phyloP scores from a whole-genome alignment of 2,113 vertebrate genomes.

The Leptobrachium ailaonicum region DNA sequence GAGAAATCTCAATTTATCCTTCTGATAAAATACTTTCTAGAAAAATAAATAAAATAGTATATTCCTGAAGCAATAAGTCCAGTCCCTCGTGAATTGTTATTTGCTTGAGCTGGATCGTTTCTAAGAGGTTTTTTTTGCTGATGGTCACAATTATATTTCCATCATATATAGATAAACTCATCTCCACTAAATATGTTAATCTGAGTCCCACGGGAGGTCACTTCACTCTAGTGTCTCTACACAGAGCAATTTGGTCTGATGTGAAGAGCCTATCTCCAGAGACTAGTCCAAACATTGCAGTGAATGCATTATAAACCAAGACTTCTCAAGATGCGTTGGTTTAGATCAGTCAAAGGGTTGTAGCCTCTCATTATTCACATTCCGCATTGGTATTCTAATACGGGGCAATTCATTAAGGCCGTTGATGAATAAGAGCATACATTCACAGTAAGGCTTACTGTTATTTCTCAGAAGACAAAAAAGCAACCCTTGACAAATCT shows the following conservation, averaged over 20 bases:
- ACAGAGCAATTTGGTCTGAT: neutral
- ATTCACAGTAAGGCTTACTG: too few species aligned
- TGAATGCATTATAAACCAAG: too few species aligned
- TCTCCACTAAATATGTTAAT: neutral
- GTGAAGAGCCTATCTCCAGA: neutral
- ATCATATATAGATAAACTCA: neutral
- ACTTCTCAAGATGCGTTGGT: too few species aligned
- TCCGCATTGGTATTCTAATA: neutral
- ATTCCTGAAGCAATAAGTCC: too few species aligned
- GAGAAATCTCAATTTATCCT: too few species aligned
- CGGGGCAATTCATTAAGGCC: neutral
- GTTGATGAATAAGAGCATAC: neutral
- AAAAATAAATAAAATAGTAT: too few species aligned
- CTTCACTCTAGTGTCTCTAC: neutral
- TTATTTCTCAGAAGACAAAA: too few species aligned
- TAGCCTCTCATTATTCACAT: neutral
- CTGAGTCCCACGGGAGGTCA: neutral
- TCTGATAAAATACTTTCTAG: too few species aligned
- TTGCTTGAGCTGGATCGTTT: constrained; percentile 18
- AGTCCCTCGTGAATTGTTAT: constrained; percentile 1
- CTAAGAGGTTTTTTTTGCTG: neutral
- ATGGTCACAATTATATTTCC: constrained; percentile 28
- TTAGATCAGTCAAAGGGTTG: too few species aligned
- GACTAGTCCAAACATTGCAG: too few species aligned
- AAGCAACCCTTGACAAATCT: too few species aligned